Evolutionary conservation across 2,797 vertebrate species (phyloP).

Genomic region (Aselliscus stoliczkanus): DNA sequence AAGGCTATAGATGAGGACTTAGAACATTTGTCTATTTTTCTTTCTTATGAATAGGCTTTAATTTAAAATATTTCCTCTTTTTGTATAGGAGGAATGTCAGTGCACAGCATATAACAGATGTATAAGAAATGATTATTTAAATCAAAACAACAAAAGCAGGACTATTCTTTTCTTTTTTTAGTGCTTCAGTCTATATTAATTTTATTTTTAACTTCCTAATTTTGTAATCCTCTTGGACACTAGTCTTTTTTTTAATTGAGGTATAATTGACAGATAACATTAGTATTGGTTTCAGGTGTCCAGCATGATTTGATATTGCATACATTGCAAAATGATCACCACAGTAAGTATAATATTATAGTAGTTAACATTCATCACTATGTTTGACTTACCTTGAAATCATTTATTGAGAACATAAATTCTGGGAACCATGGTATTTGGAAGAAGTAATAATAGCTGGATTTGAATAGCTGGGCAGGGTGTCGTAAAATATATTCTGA

Average conservation of each 20-base stretch:
- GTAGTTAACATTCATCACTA: neutral
- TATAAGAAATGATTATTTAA: neutral
- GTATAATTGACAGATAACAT: neutral
- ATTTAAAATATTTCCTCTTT: slow-evolving; percentile 57
- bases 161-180: neutral
- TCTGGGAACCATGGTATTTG: slow-evolving; percentile 98
- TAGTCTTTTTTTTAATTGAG: neutral
- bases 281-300: neutral
- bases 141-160: neutral
- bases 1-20: neutral
- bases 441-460: slow-evolving; percentile 98
- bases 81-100: neutral
- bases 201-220: slow-evolving; percentile 10
- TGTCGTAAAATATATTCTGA: slow-evolving; percentile 96
- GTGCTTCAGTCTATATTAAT: neutral
- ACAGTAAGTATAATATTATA: neutral
- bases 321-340: neutral
- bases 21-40: slow-evolving; percentile 28
- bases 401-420: slow-evolving; percentile 98
- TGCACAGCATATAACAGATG: neutral
- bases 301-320: neutral
- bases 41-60: neutral
- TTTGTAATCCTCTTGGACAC: neutral
- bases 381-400: slow-evolving; percentile 93
- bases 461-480: slow-evolving; percentile 97